Conservation (phyloP, 2,888 invertebrate genomes). For the Phania funesta region DNA sequence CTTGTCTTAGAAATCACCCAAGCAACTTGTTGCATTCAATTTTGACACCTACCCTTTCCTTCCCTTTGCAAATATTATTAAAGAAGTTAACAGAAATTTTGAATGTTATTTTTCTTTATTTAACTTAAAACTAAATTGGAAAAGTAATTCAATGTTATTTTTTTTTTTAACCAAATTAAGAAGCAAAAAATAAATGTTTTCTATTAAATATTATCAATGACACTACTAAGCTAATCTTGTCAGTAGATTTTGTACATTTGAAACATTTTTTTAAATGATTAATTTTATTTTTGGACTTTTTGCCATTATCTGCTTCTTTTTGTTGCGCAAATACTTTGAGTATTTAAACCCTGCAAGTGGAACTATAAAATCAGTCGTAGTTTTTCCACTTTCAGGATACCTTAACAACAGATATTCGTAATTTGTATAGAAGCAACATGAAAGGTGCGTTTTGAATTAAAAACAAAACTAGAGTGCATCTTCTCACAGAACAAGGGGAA, state of each 20-base stretch:
- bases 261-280: constrained; percentile 18
- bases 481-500: not conserved
- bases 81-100: too few relatives aligned
- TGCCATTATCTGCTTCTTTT: not conserved
- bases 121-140: too few relatives aligned
- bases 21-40: too few relatives aligned
- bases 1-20: too few relatives aligned
- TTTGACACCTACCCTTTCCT: too few relatives aligned
- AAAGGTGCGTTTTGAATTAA: constrained; percentile 20
- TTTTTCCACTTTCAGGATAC: constrained; percentile 17
- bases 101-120: too few relatives aligned
- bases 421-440: not conserved
- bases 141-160: too few relatives aligned
- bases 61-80: too few relatives aligned
- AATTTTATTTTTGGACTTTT: not conserved
- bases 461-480: not conserved
- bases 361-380: constrained; percentile 27
- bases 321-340: constrained; percentile 10
- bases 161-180: too few relatives aligned
- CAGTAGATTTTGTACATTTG: not conserved
- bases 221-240: constrained; percentile 39
- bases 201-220: too few relatives aligned
- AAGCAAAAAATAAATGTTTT: too few relatives aligned
- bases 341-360: constrained; percentile 13
- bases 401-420: not conserved